Conservation (phyloP, 2,113 vertebrate genomes). For the Panthera uncia region DNA sequence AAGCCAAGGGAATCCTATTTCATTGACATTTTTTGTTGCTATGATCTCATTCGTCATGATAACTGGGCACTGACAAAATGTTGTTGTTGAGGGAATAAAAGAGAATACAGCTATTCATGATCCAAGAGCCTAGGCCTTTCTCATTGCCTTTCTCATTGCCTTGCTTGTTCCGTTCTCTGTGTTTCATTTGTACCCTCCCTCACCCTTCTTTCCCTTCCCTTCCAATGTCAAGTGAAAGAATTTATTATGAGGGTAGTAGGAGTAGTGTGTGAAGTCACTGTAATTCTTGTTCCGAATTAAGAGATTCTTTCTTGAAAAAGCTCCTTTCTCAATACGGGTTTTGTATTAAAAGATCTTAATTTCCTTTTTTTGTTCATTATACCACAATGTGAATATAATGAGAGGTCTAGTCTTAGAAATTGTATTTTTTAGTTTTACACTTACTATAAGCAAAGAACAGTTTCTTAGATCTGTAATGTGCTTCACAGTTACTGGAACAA, state of each 20-base stretch:
- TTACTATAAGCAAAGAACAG: neutral
- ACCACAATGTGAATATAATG: neutral
- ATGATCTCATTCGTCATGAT: constrained; percentile 56
- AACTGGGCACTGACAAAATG: constrained; percentile 19
- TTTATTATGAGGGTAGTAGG: constrained; percentile 1
- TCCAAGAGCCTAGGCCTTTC: neutral
- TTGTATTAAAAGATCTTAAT: neutral
- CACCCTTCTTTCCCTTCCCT: neutral
- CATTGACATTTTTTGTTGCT: neutral
- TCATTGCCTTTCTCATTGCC: neutral
- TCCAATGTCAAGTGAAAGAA: neutral
- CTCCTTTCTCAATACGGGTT: neutral
- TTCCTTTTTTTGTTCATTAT: neutral
- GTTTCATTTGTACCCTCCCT: neutral
- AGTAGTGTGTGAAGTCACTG: neutral
- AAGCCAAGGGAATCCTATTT: constrained; percentile 19
- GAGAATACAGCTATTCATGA: constrained; percentile 52
- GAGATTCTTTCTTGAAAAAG: neutral
- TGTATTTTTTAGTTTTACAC: neutral
- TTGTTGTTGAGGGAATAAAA: neutral
- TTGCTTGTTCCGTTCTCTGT: neutral
- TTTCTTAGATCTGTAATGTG: neutral
- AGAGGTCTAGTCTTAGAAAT: constrained; percentile 1
- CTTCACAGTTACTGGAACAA: neutral
- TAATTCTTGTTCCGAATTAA: neutral